These are phyloP conservation scores for Agapornis canus DNA, from an alignment of 2,797 vertebrate species.

Conservation along the genomic window DNA sequence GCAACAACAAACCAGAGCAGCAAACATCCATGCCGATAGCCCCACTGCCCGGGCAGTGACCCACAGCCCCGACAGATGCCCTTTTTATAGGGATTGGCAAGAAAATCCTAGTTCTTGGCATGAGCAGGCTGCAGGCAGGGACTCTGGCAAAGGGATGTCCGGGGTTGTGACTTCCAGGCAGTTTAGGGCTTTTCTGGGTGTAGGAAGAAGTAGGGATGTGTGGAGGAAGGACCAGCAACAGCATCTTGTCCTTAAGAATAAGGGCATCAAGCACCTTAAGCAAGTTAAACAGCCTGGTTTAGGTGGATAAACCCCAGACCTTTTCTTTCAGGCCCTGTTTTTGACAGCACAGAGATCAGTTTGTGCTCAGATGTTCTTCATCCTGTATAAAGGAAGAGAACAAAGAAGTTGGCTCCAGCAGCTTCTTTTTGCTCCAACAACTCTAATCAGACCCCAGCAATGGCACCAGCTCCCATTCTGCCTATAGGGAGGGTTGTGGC, in stretches of 20 bases:
- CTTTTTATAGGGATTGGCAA: neutral
- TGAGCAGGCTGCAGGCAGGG: neutral
- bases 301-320: neutral
- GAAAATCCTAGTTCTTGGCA: neutral
- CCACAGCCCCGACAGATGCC: neutral
- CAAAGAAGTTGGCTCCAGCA: neutral
- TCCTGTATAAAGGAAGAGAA: neutral
- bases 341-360: neutral
- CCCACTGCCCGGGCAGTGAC: neutral
- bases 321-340: neutral
- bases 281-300: neutral
- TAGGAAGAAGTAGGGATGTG: neutral
- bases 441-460: neutral
- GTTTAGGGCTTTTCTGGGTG: neutral
- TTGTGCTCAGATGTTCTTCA: neutral
- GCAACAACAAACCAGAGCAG: neutral
- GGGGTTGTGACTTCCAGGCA: neutral
- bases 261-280: neutral
- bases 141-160: neutral
- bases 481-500: fast-evolving
- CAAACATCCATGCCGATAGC: neutral
- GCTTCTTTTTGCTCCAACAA: neutral
- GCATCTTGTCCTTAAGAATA: neutral
- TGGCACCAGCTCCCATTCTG: neutral
- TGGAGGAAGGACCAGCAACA: fast-evolving